phyloP scores from a whole-genome alignment of 2,113 vertebrate genomes.

The Pristiophorus japonicus region DNA sequence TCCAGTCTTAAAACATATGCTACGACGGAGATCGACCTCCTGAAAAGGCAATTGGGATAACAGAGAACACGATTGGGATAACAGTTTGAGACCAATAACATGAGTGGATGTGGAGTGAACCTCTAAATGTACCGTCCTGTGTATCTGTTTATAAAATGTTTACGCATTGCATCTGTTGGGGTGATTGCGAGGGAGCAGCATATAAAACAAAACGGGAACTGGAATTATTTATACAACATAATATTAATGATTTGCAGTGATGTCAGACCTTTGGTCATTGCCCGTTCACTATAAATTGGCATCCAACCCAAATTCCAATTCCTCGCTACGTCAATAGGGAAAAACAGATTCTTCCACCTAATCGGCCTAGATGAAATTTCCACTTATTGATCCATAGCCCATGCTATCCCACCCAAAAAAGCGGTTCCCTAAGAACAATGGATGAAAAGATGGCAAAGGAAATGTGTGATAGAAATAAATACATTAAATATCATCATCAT shows the following conservation, averaged over 20 bases:
- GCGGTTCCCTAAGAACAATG: background rate
- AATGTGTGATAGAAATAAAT: too few species aligned
- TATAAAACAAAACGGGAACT: background rate
- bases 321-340: background rate
- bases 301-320: background rate
- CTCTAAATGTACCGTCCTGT: background rate
- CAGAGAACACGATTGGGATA: background rate
- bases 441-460: background rate
- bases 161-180: background rate
- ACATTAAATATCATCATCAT: too few species aligned
- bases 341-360: background rate
- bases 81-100: background rate
- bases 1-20: background rate
- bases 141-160: background rate
- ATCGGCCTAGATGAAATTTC: background rate
- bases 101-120: background rate
- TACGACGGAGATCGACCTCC: background rate
- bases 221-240: background rate
- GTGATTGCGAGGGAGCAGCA: background rate
- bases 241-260: background rate
- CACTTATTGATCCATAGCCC: background rate
- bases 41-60: background rate
- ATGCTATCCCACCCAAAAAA: background rate
- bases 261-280: background rate
- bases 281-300: background rate